These are phyloP conservation scores for Andrena haemorrhoa DNA, from an alignment of 2,888 invertebrate species.

Conservation along the genomic window DNA sequence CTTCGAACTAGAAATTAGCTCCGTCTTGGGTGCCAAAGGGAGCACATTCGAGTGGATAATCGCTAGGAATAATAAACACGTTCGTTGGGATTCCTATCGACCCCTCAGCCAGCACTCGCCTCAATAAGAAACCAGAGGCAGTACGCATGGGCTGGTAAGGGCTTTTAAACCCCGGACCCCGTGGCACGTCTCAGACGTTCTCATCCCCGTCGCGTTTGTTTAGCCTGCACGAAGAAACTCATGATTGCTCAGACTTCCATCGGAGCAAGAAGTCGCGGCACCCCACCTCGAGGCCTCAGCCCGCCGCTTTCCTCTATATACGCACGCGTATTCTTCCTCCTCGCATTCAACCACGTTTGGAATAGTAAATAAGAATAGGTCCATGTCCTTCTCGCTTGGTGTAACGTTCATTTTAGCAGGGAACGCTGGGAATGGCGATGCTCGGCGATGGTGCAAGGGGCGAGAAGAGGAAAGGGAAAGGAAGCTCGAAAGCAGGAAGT, in stretches of 20 bases:
- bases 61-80: not conserved
- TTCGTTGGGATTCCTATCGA: not conserved
- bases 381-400: slow-evolving; percentile 71
- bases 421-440: slow-evolving; percentile 77
- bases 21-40: not conserved
- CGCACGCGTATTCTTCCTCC: slow-evolving; percentile 52
- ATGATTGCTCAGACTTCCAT: slow-evolving; percentile 71
- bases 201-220: slow-evolving; percentile 73
- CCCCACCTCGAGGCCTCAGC: slow-evolving; percentile 30
- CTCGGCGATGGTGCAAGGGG: not conserved
- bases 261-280: slow-evolving; percentile 48
- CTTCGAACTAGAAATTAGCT: not conserved
- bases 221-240: slow-evolving; percentile 71
- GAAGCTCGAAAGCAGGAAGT: slow-evolving; percentile 8
- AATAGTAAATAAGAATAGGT: slow-evolving; percentile 80
- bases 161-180: slow-evolving; percentile 38
- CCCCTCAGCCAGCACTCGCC: slow-evolving; percentile 15
- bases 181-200: slow-evolving; percentile 62
- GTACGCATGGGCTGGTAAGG: slow-evolving; percentile 12
- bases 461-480: slow-evolving; percentile 25
- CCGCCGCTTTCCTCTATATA: slow-evolving; percentile 28
- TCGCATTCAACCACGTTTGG: slow-evolving; percentile 53
- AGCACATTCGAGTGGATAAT: not conserved
- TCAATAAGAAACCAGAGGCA: slow-evolving; percentile 38
- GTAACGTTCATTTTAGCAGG: slow-evolving; percentile 78